A percentile compares a stretch with the other conserved stretches of the same genome.
phyloP scores from a whole-genome alignment of 2,888 invertebrate species.

The Urechis unicinctus region DNA sequence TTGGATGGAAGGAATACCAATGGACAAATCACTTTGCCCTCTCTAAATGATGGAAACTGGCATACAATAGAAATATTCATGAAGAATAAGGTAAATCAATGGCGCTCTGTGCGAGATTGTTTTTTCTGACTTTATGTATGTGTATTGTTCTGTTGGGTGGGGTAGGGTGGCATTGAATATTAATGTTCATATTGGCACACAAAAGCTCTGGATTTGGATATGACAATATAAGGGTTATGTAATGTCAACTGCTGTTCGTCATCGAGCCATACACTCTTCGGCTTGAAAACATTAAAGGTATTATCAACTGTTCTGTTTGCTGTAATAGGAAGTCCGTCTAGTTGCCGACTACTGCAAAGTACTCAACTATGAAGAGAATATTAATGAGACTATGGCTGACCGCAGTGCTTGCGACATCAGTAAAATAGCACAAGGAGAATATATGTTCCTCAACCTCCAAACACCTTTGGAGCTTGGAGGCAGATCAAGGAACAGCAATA shows the following conservation, averaged over 20 bases:
- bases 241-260: too few species aligned
- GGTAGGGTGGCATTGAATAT: too few species aligned
- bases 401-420: conserved; percentile 82
- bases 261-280: background rate
- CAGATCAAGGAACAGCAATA: conserved; percentile 51
- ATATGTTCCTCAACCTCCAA: conserved; percentile 91
- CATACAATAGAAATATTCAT: conserved; percentile 80
- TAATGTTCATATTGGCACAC: too few species aligned
- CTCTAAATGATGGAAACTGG: conserved; percentile 92
- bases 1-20: conserved; percentile 12
- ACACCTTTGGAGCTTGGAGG: conserved; percentile 85
- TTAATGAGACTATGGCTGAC: conserved; percentile 69
- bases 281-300: background rate
- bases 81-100: conserved; percentile 30
- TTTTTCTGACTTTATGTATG: too few species aligned
- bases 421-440: conserved; percentile 83
- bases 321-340: conserved; percentile 68
- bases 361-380: conserved; percentile 67
- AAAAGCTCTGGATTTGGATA: too few species aligned
- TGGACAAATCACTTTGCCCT: conserved; percentile 21
- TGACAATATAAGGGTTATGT: too few species aligned
- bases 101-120: too few species aligned
- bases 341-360: conserved; percentile 88
- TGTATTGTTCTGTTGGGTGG: too few species aligned
- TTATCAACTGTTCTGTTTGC: background rate